Evolutionary conservation across 2,797 vertebrate genomes (phyloP).

Genomic region (Acanthurus lineatus): DNA sequence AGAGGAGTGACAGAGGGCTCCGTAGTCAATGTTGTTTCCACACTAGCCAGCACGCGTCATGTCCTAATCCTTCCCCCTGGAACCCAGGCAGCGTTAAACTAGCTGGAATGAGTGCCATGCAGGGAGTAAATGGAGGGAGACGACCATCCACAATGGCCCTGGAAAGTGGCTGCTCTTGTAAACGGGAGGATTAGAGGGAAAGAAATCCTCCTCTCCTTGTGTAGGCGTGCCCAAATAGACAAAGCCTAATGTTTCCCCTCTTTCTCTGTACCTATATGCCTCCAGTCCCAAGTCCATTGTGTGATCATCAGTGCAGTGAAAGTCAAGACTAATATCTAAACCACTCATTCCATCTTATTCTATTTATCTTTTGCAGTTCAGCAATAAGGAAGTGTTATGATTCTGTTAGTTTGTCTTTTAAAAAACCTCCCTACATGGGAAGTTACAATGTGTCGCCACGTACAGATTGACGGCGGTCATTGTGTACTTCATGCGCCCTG

Average conservation of each 20-base stretch:
- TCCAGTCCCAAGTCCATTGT: conserved; percentile 32
- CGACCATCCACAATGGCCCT: conserved; percentile 83
- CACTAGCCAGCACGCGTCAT: conserved; percentile 68
- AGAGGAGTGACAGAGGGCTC: conserved; percentile 63
- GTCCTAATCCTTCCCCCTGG: conserved; percentile 86
- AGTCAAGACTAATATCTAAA: conserved; percentile 15
- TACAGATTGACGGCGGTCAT: no score
- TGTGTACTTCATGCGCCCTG: no score
- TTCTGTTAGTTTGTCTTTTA: not conserved
- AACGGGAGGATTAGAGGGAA: conserved; percentile 86
- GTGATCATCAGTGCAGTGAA: conserved; percentile 37
- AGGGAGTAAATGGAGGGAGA: conserved; percentile 87
- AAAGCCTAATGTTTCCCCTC: conserved; percentile 78
- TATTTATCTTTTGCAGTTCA: not conserved
- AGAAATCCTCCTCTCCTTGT: conserved; percentile 79
- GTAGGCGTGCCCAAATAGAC: conserved; percentile 80
- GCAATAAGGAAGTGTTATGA: not conserved
- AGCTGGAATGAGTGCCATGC: conserved; percentile 84
- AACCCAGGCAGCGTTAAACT: conserved; percentile 85
- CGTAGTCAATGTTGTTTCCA: conserved; percentile 76
- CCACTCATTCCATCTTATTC: conserved; percentile 12
- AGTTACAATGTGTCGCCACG: no score
- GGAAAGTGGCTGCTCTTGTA: conserved; percentile 86
- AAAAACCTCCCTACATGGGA: no score
- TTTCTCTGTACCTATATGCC: conserved; percentile 50